phyloP scores from a whole-genome alignment of 2,113 vertebrate species.

The Brachypteracias leptosomus region DNA sequence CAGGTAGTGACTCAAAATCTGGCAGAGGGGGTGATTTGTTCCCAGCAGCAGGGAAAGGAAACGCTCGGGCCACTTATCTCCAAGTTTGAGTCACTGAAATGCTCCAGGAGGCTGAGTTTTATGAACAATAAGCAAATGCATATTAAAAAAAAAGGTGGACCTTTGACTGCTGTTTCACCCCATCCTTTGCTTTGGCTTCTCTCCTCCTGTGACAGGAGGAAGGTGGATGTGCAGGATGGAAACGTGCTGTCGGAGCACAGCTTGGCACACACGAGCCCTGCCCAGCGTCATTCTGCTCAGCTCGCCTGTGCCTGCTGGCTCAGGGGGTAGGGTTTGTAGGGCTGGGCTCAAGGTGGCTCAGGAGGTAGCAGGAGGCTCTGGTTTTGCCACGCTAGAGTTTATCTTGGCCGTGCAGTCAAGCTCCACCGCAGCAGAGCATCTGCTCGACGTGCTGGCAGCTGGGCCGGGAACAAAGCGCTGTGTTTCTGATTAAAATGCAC shows the following conservation, averaged over 20 bases:
- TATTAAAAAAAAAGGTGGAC: neutral
- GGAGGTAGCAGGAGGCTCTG: neutral
- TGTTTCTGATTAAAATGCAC: slow-evolving; percentile 25
- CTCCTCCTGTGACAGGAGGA: neutral
- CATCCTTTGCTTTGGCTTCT: neutral
- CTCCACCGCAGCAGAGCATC: neutral
- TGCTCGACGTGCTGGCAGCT: neutral
- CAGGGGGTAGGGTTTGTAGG: neutral
- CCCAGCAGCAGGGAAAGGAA: neutral
- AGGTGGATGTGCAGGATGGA: neutral
- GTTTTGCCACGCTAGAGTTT: neutral
- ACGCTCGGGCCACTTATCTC: neutral
- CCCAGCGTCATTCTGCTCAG: neutral
- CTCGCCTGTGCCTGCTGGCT: neutral
- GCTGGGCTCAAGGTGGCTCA: neutral
- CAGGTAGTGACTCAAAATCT: neutral
- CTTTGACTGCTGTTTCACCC: neutral
- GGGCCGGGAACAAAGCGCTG: slow-evolving; percentile 44
- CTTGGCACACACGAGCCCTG: neutral
- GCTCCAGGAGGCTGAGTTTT: neutral
- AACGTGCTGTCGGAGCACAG: neutral
- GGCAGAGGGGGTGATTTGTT: neutral
- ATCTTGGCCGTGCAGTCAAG: neutral
- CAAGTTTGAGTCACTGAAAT: neutral
- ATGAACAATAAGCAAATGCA: neutral